Conservation (phyloP, 2,113 vertebrate genomes). For the Halcyon senegalensis region DNA sequence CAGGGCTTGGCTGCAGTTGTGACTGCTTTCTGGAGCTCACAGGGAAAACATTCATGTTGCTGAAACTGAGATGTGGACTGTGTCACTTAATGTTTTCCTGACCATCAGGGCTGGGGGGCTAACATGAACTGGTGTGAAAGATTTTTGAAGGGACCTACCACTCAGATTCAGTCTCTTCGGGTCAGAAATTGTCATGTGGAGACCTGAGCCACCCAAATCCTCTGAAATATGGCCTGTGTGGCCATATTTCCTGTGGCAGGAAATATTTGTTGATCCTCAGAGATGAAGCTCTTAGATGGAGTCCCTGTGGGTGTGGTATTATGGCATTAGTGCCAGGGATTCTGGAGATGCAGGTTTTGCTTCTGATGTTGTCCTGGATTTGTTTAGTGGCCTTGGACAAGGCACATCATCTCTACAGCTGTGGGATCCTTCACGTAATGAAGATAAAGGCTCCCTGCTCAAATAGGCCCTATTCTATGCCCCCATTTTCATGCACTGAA, state of each 20-base stretch:
- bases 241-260: neutral
- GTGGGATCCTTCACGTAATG: neutral
- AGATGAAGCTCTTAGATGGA: neutral
- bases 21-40: neutral
- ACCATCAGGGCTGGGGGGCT: neutral
- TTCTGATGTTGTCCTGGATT: neutral
- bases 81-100: neutral
- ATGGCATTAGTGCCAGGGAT: no score
- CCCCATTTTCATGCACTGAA: neutral
- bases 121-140: neutral
- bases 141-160: neutral
- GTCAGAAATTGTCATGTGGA: neutral
- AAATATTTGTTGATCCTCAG: neutral
- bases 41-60: neutral
- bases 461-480: neutral
- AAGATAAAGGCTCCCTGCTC: neutral
- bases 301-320: neutral
- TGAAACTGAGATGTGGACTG: neutral
- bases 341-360: neutral
- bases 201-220: neutral
- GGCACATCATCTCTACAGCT: neutral
- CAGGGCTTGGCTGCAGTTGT: neutral
- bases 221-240: neutral
- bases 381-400: neutral
- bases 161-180: neutral